phyloP scores from a whole-genome alignment of 2,113 vertebrate species.

The Apus apus region DNA sequence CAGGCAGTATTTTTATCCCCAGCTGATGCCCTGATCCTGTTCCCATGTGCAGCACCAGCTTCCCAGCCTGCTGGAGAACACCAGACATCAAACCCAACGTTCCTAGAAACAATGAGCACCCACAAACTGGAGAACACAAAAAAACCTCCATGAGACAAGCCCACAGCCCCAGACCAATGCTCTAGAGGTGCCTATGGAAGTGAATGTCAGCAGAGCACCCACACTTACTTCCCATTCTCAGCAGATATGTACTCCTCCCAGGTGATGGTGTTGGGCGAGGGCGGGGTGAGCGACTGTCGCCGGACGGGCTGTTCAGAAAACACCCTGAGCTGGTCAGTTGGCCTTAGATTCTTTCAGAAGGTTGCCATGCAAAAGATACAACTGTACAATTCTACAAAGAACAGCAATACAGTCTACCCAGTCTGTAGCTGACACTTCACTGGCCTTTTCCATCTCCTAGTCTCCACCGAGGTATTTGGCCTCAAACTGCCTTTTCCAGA shows the following conservation, averaged over 20 bases:
- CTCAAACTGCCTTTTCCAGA: background rate
- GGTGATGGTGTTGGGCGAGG: conserved; percentile 91
- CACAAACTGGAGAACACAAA: fast-evolving
- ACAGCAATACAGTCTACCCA: too few species aligned
- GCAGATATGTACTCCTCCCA: conserved; percentile 98
- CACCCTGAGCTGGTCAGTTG: background rate
- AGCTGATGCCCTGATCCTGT: background rate
- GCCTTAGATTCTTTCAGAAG: background rate
- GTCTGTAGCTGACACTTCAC: background rate
- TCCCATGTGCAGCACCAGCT: fast-evolving
- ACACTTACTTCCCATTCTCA: conserved; percentile 93
- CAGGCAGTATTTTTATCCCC: background rate
- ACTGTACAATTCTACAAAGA: background rate
- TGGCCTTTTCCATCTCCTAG: background rate
- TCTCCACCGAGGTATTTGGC: background rate
- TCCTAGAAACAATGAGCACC: background rate
- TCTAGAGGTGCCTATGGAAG: too few species aligned
- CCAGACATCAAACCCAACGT: fast-evolving
- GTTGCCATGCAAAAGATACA: background rate
- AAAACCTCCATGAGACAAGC: fast-evolving
- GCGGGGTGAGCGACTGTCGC: conserved; percentile 91
- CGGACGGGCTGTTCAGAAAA: conserved; percentile 82
- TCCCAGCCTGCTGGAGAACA: background rate
- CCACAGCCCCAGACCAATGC: background rate
- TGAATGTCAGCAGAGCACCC: fast-evolving